Evolutionary conservation across 2,888 invertebrate species (phyloP), one percentile per base, ranked within the genome.

Genomic region (Cheilosia scutellata): DNA sequence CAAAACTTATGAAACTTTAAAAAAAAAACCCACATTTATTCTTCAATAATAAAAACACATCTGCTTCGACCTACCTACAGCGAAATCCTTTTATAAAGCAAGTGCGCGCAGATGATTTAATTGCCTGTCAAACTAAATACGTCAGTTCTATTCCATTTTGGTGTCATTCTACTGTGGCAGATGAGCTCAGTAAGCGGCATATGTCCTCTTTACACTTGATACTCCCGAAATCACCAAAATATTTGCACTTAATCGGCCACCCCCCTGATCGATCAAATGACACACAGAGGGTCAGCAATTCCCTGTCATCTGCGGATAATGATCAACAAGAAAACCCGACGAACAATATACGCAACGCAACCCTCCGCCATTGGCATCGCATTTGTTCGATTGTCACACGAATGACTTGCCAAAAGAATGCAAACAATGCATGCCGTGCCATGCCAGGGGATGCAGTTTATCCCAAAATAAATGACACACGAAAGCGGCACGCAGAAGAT

Each of bases 211-310:
- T 68, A 58, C 77, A 86, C 82, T 82, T 82, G 82, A 63, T 72
- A 82, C 68, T 66, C 71, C 80, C 51, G 68, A 72, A 82, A 86
- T 86, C 72, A 86, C 86, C 82, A 77, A 86, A 86, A 86, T 86
- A 86, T 86, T 86, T 86, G 82, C 86, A 72, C 76, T 77, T 25
- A 72, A 75, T 75, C 80, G 60, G 40, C 58, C 55, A 70, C 79
- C 80, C 80, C 71, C 76, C 86, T 76, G 62, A 63, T 71, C 80
- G 71, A 79, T 71, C 71, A 42, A 40, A 42, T 11, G 11, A 11
- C 37, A 37, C 16, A 47, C 20, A 57, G 33, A 66, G 84, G 84
- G 84, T 86, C 84, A 80, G 66, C 57, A 65, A 49, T 76, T 60
- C 72, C 20, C 47, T 82, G 80, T 86, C 84, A 86, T 80, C 77